Conservation (phyloP, 1,140 invertebrate species). For the Aphidius gifuensis region DNA sequence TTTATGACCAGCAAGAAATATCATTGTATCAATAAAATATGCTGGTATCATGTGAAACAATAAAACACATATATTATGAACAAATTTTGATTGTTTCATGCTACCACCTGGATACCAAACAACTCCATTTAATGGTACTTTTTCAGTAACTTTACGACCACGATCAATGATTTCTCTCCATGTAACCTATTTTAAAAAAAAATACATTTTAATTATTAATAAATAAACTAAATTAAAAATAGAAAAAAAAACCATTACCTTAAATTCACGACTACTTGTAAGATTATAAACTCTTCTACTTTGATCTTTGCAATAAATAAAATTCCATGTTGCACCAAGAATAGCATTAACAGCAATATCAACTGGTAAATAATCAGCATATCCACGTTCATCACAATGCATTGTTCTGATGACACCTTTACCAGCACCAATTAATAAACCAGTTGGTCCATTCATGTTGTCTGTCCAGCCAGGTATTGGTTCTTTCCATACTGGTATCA, state of each 20-base stretch:
- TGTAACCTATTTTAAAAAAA: slow-evolving; percentile 58
- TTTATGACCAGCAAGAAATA: slow-evolving; percentile 75
- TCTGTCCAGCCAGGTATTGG: slow-evolving; percentile 89
- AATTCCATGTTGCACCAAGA: slow-evolving; percentile 64
- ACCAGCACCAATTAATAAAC: slow-evolving; percentile 71
- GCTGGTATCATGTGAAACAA: slow-evolving; percentile 85
- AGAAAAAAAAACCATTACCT: slow-evolving; percentile 48
- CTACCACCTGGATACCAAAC: slow-evolving; percentile 87
- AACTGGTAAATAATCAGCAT: slow-evolving; percentile 84
- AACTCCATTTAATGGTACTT: slow-evolving; percentile 72
- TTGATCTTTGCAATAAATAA: slow-evolving; percentile 43
- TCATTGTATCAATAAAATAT: slow-evolving; percentile 71
- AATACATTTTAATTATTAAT: not conserved
- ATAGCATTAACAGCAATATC: slow-evolving; percentile 74
- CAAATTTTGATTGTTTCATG: slow-evolving; percentile 75
- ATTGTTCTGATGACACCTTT: slow-evolving; percentile 84
- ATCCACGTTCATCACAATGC: slow-evolving; percentile 72
- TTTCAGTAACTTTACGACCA: slow-evolving; percentile 73
- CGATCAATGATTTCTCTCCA: slow-evolving; percentile 80
- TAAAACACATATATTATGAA: slow-evolving; percentile 76
- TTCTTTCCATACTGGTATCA: slow-evolving; percentile 78
- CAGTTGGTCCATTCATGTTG: slow-evolving; percentile 87
- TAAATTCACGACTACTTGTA: slow-evolving; percentile 73
- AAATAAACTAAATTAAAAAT: not conserved
- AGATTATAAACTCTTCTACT: slow-evolving; percentile 66